Base-by-base conservation (phyloP, 1,140 invertebrate genomes). In the Sitophilus oryzae region DNA sequence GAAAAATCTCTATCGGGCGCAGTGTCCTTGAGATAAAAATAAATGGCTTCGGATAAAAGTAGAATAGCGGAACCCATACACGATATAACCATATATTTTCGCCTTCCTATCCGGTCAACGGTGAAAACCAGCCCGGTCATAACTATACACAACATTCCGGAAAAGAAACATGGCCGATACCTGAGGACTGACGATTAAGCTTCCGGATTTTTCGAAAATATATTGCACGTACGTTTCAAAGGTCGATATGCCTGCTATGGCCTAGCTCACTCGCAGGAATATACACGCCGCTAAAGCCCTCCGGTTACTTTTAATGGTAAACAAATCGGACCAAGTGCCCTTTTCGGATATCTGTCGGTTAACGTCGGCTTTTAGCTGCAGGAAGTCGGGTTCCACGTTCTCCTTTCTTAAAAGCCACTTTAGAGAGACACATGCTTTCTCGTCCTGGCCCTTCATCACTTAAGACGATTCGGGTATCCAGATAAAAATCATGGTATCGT, bases 61-160 rank as follows among this genome's bases (percentile, higher is more conserved):
- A 55, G 45, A 6, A 65, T 3, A 8, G 46, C 51, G 34, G 53
- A 64, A 3, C 40, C 22, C 1, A 62, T 11, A 21, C 36, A 58
- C 10, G 64, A 62, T 11, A 51, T 22, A 2, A 60, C 23, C 15
- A 62, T 50, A 9, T 50, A 43, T 5, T 53, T 57, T 43, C 48
- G 58, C 11, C 64, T 54, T 4, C 62, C 61, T 1, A 56, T 41
- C 48, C 23, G 43, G 5, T 55, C 52, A 45, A 88, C 82, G 37
- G 85, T 65, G 3, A 41, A 3, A 35, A 84, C 64, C n/a, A 56
- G 37, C n/a, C 35, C 49, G 1, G 54, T 23, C 44, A 62, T 35
- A 18, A 93, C 84, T 1, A 89, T 93, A 2, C 86, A 71, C 59
- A 83, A 81, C 15, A 83, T 65, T 1, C 69, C 62, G 46, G 80